Percentiles rank a stretch among this genome's conserved stretches.
Evolutionary conservation across 2,797 vertebrate genomes (phyloP).

Genomic region (Salarias fasciatus): DNA sequence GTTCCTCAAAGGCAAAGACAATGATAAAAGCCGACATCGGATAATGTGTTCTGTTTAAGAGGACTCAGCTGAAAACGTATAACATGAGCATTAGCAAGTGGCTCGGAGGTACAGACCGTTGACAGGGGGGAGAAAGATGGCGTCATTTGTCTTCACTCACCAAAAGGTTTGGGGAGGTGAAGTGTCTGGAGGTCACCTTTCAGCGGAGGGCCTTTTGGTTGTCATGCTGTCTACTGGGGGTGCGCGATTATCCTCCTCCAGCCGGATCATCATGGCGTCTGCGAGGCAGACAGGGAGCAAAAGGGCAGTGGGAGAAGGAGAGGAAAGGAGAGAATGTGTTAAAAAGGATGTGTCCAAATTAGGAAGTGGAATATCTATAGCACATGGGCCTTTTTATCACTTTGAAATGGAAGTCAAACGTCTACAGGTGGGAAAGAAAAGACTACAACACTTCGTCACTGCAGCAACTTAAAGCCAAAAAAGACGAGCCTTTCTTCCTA

Average conservation of each 20-base stretch:
- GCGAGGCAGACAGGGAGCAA: slow-evolving; percentile 45
- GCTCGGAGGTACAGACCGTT: slow-evolving; percentile 6
- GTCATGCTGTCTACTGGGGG: slow-evolving; percentile 61
- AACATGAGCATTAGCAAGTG: slow-evolving; percentile 29
- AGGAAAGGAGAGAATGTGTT: slow-evolving; percentile 31
- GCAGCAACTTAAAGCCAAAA: neutral
- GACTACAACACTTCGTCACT: neutral
- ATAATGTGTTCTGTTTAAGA: slow-evolving; percentile 23
- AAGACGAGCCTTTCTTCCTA: slow-evolving; percentile 2
- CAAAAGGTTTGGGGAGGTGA: slow-evolving; percentile 72
- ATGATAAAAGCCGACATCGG: slow-evolving; percentile 7
- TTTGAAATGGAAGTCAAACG: slow-evolving; percentile 16
- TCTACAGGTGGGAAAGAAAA: slow-evolving; percentile 14
- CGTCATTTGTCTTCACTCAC: slow-evolving; percentile 63
- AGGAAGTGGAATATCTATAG: slow-evolving; percentile 49
- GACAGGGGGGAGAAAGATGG: neutral
- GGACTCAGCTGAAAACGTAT: slow-evolving; percentile 30
- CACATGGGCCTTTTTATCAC: slow-evolving; percentile 1
- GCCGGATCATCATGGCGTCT: slow-evolving; percentile 71
- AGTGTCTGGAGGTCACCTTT: slow-evolving; percentile 78
- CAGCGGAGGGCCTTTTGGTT: slow-evolving; percentile 68
- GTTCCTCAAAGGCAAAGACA: neutral
- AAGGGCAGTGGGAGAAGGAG: slow-evolving; percentile 34
- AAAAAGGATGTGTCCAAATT: slow-evolving; percentile 51
- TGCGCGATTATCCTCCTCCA: slow-evolving; percentile 51